These are phyloP conservation scores for Cyclina sinensis DNA, from an alignment of 1,140 invertebrate species.

Conservation along the genomic window DNA sequence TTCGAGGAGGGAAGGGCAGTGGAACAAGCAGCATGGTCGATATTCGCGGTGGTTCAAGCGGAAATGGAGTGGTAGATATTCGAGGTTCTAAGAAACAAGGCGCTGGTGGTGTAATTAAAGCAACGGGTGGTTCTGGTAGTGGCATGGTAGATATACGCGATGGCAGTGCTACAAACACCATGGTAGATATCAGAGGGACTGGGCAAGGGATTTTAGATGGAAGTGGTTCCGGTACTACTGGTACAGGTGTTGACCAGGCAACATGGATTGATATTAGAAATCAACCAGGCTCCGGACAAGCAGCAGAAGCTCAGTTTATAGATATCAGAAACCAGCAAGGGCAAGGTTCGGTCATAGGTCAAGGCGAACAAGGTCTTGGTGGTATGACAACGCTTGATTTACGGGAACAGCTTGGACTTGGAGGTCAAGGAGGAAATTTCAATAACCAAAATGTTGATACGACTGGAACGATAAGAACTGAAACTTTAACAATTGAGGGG, in stretches of 20 bases:
- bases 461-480: background rate
- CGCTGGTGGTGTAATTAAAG: background rate
- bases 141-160: background rate
- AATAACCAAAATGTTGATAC: background rate
- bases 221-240: background rate
- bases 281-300: background rate
- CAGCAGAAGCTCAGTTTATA: background rate
- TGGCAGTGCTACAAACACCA: background rate
- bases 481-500: background rate
- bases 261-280: background rate
- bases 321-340: background rate
- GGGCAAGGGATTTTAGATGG: background rate
- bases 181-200: background rate
- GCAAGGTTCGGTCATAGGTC: background rate
- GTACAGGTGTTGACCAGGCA: background rate
- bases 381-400: constrained; percentile 2
- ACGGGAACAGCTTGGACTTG: background rate
- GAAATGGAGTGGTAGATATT: background rate
- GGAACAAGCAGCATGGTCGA: background rate
- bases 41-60: background rate
- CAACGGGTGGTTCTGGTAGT: background rate
- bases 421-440: background rate
- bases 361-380: background rate
- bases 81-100: background rate
- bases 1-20: background rate